Evolutionary conservation across 2,113 vertebrate genomes (phyloP).

Genomic region (Perca schrenkii): DNA sequence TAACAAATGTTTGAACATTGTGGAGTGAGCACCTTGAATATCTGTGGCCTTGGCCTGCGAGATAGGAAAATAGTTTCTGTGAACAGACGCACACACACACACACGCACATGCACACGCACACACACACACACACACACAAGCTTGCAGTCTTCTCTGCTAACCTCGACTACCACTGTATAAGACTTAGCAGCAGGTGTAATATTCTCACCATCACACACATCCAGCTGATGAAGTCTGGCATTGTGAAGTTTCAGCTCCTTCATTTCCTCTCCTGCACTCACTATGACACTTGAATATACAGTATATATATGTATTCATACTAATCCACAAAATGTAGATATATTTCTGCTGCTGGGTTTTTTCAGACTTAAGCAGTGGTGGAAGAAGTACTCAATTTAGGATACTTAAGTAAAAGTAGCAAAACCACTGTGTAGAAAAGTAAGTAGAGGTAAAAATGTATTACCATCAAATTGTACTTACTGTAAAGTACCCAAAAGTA

Average conservation of each 20-base stretch:
- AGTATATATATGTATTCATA: not conserved
- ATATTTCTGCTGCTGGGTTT: not conserved
- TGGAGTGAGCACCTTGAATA: conserved; percentile 76
- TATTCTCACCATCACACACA: conserved; percentile 32
- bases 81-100: conserved; percentile 23
- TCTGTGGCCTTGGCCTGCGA: conserved; percentile 55
- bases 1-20: conserved; percentile 85
- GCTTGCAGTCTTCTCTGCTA: conserved; percentile 22
- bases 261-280: conserved; percentile 23
- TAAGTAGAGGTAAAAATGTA: no score
- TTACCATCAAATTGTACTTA: no score
- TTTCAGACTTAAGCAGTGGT: not conserved
- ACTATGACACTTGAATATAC: conserved; percentile 11
- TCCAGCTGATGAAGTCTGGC: conserved; percentile 58
- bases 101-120: no score
- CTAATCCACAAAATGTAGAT: not conserved
- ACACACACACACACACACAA: conserved; percentile 46
- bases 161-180: conserved; percentile 34
- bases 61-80: conserved; percentile 51
- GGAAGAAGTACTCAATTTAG: not conserved
- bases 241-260: conserved; percentile 6
- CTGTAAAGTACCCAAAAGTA: no score
- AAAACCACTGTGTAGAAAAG: not conserved
- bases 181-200: conserved; percentile 68
- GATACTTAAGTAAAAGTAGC: no score